Base-by-base conservation (phyloP, 2,113 vertebrate species). In the Ranitomeya variabilis region DNA sequence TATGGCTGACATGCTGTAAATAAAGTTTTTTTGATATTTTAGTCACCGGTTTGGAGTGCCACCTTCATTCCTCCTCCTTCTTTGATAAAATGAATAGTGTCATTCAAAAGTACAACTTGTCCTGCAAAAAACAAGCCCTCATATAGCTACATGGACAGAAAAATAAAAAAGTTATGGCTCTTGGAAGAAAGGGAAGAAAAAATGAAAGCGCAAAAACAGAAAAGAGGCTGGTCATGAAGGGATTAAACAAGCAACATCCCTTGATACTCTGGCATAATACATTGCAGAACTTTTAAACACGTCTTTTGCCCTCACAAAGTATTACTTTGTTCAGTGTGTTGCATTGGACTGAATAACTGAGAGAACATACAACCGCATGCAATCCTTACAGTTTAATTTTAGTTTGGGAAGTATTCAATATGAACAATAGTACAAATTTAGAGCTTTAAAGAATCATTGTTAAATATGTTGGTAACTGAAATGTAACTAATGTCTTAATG, bases 401-500 rank as follows among this genome's bases (percentile, higher is more conserved):
- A 89, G 60, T 76, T 59, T n/a, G 52, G 45, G 54, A n/a, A 85
- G 80, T 79, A 79, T 52, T 79, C 79, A 62, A 85, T 57, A 12
- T 60, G 59, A 79, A 89, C 87, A 89, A 89, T 84, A 31, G 73
- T 13, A 37, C 87, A 84, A 60, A 89, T 85, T 89, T 85, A 89
- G 87, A 69, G 78, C 51, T 57, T 67, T 23, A 73, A 64, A 77
- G 45, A 51, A 57, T 80, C 54, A 62, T 88, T 88, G 87, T 88
- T 59, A 67, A 77, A 83, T 23, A 26, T 69, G 82, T 84, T 67
- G 77, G 78, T 69, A 82, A 77, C 80, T 77, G 60, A 79, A 85
- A 83, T 88, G 69, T 54, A 89, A 89, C 59, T 79, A 89, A 89
- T 85, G 76, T 89, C 79, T 89, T 89, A 89, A 89, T 89, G 76